A percentile compares a stretch with the other conserved stretches of the same genome.
phyloP scores from a whole-genome alignment of 2,888 invertebrate genomes.

The Tuberolachnus salignus region DNA sequence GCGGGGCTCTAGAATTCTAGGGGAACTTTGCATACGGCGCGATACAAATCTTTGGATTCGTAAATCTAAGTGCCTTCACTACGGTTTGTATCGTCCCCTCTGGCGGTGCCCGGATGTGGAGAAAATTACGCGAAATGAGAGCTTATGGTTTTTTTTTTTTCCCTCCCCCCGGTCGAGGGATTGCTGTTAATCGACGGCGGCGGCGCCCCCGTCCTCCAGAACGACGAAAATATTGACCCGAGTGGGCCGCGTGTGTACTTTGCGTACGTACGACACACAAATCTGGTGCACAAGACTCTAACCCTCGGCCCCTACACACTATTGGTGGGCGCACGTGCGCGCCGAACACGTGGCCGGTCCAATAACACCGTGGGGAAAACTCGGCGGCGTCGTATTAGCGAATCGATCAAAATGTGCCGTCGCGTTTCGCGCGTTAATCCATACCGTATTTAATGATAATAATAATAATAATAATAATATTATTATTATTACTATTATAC shows the following conservation, averaged over 20 bases:
- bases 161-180: no score
- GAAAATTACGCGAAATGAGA: no score
- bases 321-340: slow-evolving; percentile 13
- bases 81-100: no score
- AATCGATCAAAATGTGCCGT: slow-evolving; percentile 51
- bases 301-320: slow-evolving; percentile 9
- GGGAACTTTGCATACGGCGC: no score
- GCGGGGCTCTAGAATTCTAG: no score
- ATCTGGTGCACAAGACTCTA: slow-evolving; percentile 24
- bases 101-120: no score
- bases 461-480: no score
- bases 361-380: slow-evolving; percentile 54
- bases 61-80: no score
- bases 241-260: slow-evolving; percentile 34
- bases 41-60: no score
- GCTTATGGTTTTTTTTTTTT: slow-evolving; percentile 20
- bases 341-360: slow-evolving; percentile 34
- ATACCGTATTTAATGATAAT: neutral
- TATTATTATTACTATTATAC: neutral
- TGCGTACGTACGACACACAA: slow-evolving; percentile 52
- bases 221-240: slow-evolving; percentile 48
- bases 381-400: slow-evolving; percentile 28
- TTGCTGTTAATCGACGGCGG: neutral
- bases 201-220: neutral
- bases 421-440: slow-evolving; percentile 42